Conservation (phyloP, 2,113 vertebrate species). For the Oreochromis tanganicae region DNA sequence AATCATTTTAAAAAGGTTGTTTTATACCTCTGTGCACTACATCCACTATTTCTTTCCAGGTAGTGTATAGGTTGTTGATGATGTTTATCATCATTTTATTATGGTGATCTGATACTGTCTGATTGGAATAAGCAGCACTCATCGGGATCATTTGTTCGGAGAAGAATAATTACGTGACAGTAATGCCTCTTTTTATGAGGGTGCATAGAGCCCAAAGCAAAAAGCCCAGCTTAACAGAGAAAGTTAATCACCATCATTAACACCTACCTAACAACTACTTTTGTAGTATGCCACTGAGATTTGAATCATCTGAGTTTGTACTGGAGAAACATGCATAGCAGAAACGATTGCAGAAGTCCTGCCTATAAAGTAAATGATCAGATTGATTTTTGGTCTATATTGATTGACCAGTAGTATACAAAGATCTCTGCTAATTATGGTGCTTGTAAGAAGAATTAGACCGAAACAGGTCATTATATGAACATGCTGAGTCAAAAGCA, state of each 20-base stretch:
- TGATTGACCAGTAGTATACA: neutral
- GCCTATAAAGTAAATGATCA: neutral
- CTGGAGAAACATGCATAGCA: neutral
- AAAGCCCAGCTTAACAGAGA: neutral
- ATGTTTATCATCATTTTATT: fast-evolving
- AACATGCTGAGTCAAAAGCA: neutral
- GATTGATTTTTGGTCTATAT: neutral
- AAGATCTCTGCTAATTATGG: neutral
- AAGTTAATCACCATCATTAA: neutral
- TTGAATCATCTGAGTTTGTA: neutral
- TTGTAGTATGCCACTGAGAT: neutral
- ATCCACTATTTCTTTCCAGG: neutral
- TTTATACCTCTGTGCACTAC: neutral
- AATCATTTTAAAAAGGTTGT: neutral
- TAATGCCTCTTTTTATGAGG: neutral
- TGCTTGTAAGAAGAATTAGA: neutral
- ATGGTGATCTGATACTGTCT: neutral
- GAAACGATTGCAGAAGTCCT: neutral
- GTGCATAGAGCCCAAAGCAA: neutral
- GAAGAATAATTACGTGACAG: neutral
- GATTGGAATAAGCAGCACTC: neutral
- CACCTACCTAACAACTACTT: neutral
- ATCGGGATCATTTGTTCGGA: neutral
- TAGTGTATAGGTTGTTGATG: neutral
- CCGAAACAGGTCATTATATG: neutral